Evolutionary conservation across 1,140 invertebrate species (phyloP), one percentile per base, ranked within the genome.

Genomic region (Reticulitermes speratus): DNA sequence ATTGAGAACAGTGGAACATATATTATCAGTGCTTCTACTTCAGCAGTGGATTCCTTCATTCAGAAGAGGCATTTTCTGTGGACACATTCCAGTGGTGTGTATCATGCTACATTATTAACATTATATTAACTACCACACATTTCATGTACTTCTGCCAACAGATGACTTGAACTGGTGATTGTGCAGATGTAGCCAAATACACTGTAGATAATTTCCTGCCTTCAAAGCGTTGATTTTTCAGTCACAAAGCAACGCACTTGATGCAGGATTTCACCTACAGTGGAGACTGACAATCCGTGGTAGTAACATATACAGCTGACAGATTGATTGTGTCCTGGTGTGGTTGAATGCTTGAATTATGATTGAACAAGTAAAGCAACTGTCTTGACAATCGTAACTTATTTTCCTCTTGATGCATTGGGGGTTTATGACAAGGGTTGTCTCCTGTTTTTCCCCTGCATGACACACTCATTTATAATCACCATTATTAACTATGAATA

Each of bases 201-300:
- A 52, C 83, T 32, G 83, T 84, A 19, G 83, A 30, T 84, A 52
- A 52, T 11, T 52, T 84, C 83, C 83, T 30, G 83, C 65, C 44
- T 89, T 90, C 91, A 91, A 91, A 91, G 91, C 90, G 91, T 91
- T 91, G 91, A 90, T 90, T 88, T 88, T 90, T 82, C 87, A 88
- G 86, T 86, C 85, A 90, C 88, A 89, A 89, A 91, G 90, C 91
- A 91, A 91, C 90, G 90, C 91, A 91, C 90, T 91, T 91, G 91
- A 91, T 91, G 91, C 91, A 91, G 91, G 91, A 91, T 91, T 89
- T 90, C 90, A 89, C 89, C 88, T 75, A 75, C 65, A 75, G n/a
- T 75, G 65, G n/a, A 75, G 25, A 25, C 25, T 87, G 88, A 89
- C 87, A 90, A 90, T 90, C 88, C 88, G 82, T 69, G 38, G 65